phyloP scores from a whole-genome alignment of 2,888 invertebrate genomes.

The Machimus atricapillus region DNA sequence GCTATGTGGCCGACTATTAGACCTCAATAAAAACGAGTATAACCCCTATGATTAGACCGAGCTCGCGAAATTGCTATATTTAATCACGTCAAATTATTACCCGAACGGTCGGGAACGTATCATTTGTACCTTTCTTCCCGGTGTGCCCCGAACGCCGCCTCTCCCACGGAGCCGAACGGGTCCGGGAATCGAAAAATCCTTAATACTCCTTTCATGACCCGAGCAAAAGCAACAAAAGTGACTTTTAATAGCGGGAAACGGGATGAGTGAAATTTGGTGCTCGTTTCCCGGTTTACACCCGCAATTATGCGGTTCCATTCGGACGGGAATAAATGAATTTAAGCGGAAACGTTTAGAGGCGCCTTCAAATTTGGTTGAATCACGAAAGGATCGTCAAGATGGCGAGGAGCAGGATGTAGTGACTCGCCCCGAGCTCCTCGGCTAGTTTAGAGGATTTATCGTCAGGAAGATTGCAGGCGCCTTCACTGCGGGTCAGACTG shows the following conservation, averaged over 20 bases:
- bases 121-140: background rate
- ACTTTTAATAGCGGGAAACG: slow-evolving; percentile 25
- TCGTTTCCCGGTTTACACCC: slow-evolving; percentile 22
- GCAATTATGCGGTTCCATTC: slow-evolving; percentile 28
- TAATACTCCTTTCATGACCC: slow-evolving; percentile 35
- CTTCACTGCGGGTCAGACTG: slow-evolving; percentile 3
- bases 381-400: slow-evolving; percentile 25
- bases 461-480: background rate
- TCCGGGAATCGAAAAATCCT: slow-evolving; percentile 6
- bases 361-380: slow-evolving; percentile 32
- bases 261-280: slow-evolving; percentile 18
- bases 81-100: background rate
- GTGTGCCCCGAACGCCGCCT: background rate
- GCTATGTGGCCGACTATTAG: background rate
- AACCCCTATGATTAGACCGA: background rate
- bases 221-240: background rate
- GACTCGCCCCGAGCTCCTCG: background rate
- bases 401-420: background rate
- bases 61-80: background rate
- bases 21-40: background rate
- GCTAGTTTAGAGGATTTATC: background rate
- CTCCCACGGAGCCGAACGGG: background rate
- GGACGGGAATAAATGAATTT: slow-evolving; percentile 13
- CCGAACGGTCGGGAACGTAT: background rate
- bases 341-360: slow-evolving; percentile 29